Base-by-base conservation (phyloP, 2,113 vertebrate genomes). In the Piprites chloris region DNA sequence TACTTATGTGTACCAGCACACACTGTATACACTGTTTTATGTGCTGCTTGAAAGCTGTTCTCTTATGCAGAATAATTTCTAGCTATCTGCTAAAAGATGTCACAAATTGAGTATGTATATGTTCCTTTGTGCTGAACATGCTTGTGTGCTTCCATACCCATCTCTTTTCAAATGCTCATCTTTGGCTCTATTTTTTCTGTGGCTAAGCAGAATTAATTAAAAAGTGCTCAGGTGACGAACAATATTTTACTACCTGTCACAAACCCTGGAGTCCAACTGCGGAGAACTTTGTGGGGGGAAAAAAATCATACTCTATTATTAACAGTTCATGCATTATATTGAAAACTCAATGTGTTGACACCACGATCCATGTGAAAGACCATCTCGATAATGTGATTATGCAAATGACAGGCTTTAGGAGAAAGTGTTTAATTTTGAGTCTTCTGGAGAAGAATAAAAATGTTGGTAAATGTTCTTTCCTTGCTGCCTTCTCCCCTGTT, bases 361-460 rank as follows among this genome's bases (percentile, higher is more conserved):
- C 90, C 62, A 81, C 1, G 1, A n/a, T 86, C 75, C 62, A 9
- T 88, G 35, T 94, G 81, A 76, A 94, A 85, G 44, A 67, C 83
- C 33, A 30, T 79, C 86, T 69, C 84, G 81, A 85, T 94, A 89
- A 94, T 91, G 73, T 84, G 78, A 94, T 95, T 95, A 95, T 96
- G 83, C 75, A 95, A 91, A 95, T 87, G 66, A 79, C 32, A 69
- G 46, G 66, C 44, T 87, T 93, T 66, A 82, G 75, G 71, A 89
- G 39, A 53, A 87, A 71, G 47, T 78, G 79, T 90, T 95, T 88
- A 13, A 87, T 95, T 91, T 91, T 39, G 59, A 82, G 62, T 61
- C 39, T n/a, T 81, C 39, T 59, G 20, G 32, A 52, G 80, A 69
- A 83, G 53, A 83, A 42, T 12, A 14, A 72, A 22, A 85, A 26